Evolutionary conservation across 2,888 invertebrate genomes (phyloP), one percentile per base, ranked within the genome.

Genomic region (Tinea pellionella): DNA sequence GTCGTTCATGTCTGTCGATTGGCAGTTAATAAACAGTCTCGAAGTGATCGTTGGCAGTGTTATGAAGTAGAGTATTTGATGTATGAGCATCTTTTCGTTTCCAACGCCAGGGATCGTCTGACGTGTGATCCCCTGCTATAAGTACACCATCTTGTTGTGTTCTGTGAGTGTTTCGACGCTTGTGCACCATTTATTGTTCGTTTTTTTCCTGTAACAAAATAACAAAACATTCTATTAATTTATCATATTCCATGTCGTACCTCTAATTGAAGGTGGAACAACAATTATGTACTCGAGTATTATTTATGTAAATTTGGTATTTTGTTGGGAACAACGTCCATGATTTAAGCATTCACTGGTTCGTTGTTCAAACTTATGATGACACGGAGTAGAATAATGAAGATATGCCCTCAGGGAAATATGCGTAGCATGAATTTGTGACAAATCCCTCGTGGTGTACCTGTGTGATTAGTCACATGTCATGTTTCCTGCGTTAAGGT

Each of bases 41-140:
- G 79, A 77, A 64, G 88, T 86, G 64, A 88, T 74, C 63, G 77
- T 84, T 63, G 83, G 86, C 65, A 88, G 83, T 70, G 89, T 86
- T 70, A 89, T 78, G 75, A 89, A 87, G 67, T 86, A 76, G 29
- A 81, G 68, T 61, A 85, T 70, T 67, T 76, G 77, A 72, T 85
- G 70, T 69, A 86, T 78, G 71, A 86, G 73, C 87, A 86, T 87
- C 65, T 80, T 86, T 80, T 61, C 72, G 79, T 71, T 75, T 75
- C 77, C 79, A 69, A 66, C 75, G 75, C 79, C 80, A 77, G 71
- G 73, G 71, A 69, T 71, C 74, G 65, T 73, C 57, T 30, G 71
- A 68, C 75, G 72, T 43, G 24, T 29, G 18, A 67, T 69, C 65
- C 71, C 64, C 64, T 76, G 85, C 83, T 87, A 87, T 85, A 83